Percentiles rank a stretch among this genome's conserved stretches.
Evolutionary conservation across 2,113 vertebrate genomes (phyloP).

Genomic region (Centropus unirufus): DNA sequence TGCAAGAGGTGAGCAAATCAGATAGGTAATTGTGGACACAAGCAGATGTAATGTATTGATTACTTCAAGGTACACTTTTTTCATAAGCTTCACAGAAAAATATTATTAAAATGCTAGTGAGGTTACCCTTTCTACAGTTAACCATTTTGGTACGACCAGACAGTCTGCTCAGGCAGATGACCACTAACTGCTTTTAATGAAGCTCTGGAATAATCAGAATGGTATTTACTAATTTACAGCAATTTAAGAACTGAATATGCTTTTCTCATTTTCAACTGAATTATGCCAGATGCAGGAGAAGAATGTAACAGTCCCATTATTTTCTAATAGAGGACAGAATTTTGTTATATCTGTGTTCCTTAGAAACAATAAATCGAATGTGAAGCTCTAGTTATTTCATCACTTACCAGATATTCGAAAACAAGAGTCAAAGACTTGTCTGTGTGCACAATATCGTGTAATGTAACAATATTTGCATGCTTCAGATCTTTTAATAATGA

Average conservation of each 20-base stretch:
- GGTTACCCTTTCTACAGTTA: not conserved
- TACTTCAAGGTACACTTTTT: not conserved
- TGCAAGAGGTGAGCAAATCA: not conserved
- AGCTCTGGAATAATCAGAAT: not conserved
- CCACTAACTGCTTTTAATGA: not conserved
- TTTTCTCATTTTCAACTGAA: not conserved
- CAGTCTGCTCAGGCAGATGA: not conserved
- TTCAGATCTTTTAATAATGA: constrained; percentile 98
- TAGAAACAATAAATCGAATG: not conserved
- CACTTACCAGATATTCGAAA: constrained; percentile 95
- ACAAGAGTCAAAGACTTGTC: constrained; percentile 98
- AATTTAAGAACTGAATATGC: not conserved
- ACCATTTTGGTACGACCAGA: not conserved
- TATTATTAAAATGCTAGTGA: accelerated
- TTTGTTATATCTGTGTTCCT: not conserved
- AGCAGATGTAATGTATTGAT: not conserved
- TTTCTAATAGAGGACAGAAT: not conserved
- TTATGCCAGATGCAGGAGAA: not conserved
- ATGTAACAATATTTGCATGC: constrained; percentile 98
- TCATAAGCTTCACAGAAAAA: not conserved
- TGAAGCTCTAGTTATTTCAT: not conserved
- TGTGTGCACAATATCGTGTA: constrained; percentile 98
- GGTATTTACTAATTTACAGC: not conserved
- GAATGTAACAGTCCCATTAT: not conserved
- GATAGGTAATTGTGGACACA: not conserved